Base-by-base conservation (phyloP, 2,113 vertebrate genomes). In the Cryptotis parvus region DNA sequence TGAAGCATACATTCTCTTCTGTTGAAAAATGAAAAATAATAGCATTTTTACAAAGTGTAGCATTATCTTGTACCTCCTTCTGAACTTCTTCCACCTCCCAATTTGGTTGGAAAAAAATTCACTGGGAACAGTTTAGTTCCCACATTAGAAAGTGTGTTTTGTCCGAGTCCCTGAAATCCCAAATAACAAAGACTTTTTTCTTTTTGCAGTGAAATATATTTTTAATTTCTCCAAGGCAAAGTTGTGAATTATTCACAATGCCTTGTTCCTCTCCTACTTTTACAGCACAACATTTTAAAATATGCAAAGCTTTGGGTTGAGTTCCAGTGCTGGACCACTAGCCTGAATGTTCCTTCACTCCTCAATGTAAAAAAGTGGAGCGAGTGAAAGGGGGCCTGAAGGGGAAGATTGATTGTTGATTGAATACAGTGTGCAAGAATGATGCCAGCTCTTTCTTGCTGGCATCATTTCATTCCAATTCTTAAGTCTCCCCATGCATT, bases 151-250 rank as follows among this genome's bases (percentile, higher is more conserved):
- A 5, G 20, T 7, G 33, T 92, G 77, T 89, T 83, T 84, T 79
- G 3, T 77, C 45, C 1, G 14, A 84, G 78, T 96, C 84, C 16
- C 5, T 69, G 27, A 94, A 97, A 94, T 92, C 65, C 52, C 55
- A 94, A 92, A 78, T 89, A 97, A 90, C 79, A 31, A 77, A 89
- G 93, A 92, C 87, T 58, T 97, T 96, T 90, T 68, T 52, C 49
- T n/a, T 97, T 96, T 95, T 92, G 95, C 69, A 83, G 83, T 97
- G 96, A 98, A 97, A 98, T 98, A 98, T 98, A 97, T 97, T 98
- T 98, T 98, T 98, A 98, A 98, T 98, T 98, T 98, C 96, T 97
- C 91, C 90, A 87, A 95, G 95, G 73, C 85, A 4, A 93, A 85
- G 80, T 79, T 43, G 95, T 98, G 92, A 98, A 98, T 98, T 97